Base-by-base conservation (phyloP, 2,113 vertebrate species). In the Corythornis cristatus region DNA sequence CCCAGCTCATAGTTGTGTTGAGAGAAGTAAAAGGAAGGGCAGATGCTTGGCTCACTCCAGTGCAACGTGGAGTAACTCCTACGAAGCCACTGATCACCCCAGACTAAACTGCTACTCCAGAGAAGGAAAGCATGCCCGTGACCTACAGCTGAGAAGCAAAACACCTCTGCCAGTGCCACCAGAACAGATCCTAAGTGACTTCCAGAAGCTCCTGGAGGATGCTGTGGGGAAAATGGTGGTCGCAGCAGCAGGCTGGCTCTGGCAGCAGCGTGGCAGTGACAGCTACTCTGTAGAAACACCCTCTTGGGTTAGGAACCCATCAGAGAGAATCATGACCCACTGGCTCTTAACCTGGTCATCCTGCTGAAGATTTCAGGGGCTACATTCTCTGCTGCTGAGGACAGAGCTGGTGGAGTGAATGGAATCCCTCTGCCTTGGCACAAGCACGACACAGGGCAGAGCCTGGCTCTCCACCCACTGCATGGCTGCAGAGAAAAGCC, bases 281-380 rank as follows among this genome's bases (percentile, higher is more conserved):
- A 11, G 57, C 29, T 2, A 5, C 60, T 73, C 56, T 60, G 91
- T 78, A 50, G 81, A 85, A 83, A 86, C 58, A 77, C 21, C 50
- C 16, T 20, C 54, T 75, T 16, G 19, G 78, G 76, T 51, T 74
- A 86, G 68, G 75, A 64, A 94, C n/a, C 68, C 5, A 1, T 73
- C 48, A 62, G 53, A 88, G 68, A 71, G 40, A 53, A 57, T 23
- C 20, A 4, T 50, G 45, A 37, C 56, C 75, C 42, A 9, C 23
- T 42, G 83, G 77, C 61, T 96, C 93, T 96, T 95, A 87, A 88
- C 61, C 56, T 94, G 65, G 85, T 65, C 45, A 78, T 62, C 83
- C 78, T 22, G 23, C 91, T 91, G 89, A 87, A 91, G 72, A 53
- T 77, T 58, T 78, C 6, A 3, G 22, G 54, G 84, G 40, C 83